Evolutionary conservation across 2,888 invertebrate species (phyloP).

Genomic region (Limnephilus lunatus): DNA sequence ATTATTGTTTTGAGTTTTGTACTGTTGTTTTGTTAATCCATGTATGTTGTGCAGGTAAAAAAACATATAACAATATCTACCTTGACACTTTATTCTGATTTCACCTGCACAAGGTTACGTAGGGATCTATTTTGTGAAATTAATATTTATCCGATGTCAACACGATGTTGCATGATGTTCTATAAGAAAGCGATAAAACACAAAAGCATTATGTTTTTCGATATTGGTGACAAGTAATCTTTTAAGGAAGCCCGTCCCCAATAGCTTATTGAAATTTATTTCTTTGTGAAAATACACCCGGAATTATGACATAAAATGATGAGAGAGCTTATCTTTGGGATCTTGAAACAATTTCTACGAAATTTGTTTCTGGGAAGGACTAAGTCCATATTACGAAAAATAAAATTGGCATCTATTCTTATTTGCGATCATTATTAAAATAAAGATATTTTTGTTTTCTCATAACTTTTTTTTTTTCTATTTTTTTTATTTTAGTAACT

Average conservation of each 20-base stretch:
- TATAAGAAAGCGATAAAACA: not conserved
- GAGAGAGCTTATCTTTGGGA: not conserved
- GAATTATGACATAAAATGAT: not conserved
- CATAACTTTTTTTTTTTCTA: not conserved
- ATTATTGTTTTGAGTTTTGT: too few relatives aligned
- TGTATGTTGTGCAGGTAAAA: too few relatives aligned
- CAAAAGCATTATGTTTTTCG: not conserved
- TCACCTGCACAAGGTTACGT: not conserved
- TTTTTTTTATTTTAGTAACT: too few relatives aligned
- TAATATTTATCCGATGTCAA: not conserved
- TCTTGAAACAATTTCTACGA: not conserved
- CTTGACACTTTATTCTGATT: not conserved
- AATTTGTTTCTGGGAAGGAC: not conserved
- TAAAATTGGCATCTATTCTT: not conserved
- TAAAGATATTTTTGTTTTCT: not conserved
- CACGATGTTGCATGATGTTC: not conserved
- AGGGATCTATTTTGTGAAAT: not conserved
- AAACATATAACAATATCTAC: too few relatives aligned
- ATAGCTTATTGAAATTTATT: not conserved
- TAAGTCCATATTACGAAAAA: not conserved
- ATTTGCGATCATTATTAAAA: not conserved
- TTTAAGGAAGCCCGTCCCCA: not conserved
- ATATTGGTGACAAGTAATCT: not conserved
- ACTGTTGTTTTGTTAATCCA: too few relatives aligned
- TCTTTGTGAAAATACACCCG: not conserved